Percentiles rank a stretch among this genome's conserved stretches.
Conservation (phyloP, 2,888 invertebrate species). For the Gisinianus flammeolus region DNA sequence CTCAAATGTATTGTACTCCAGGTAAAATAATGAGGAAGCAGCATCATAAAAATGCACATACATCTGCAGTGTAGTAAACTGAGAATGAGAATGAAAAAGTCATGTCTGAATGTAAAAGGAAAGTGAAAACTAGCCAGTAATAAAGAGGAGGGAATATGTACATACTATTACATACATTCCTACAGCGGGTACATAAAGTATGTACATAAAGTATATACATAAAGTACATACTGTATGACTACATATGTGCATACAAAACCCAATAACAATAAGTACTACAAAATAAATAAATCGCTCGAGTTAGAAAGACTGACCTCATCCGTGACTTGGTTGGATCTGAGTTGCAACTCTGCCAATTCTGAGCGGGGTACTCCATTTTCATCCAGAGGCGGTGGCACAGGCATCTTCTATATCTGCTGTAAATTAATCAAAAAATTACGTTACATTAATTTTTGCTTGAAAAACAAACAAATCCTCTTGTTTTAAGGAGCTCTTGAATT, state of each 20-base stretch:
- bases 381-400: constrained; percentile 50
- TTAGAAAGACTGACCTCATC: constrained; percentile 60
- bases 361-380: constrained; percentile 56
- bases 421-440: constrained; percentile 10
- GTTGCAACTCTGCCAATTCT: constrained; percentile 62
- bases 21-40: neutral
- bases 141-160: neutral
- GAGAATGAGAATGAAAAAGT: neutral
- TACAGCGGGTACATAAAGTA: too few relatives aligned
- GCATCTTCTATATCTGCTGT: constrained; percentile 43
- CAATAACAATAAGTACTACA: neutral
- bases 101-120: neutral
- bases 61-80: neutral
- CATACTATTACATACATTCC: too few relatives aligned
- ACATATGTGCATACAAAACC: neutral
- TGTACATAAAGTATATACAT: too few relatives aligned
- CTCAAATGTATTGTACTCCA: neutral
- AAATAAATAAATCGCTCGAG: neutral
- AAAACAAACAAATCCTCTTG: too few relatives aligned
- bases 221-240: too few relatives aligned
- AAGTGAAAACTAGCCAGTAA: neutral
- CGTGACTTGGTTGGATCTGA: constrained; percentile 61
- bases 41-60: neutral
- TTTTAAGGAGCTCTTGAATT: too few relatives aligned
- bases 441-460: too few relatives aligned